phyloP scores from a whole-genome alignment of 2,113 vertebrate species.

The Brachypodius melanocephalos region DNA sequence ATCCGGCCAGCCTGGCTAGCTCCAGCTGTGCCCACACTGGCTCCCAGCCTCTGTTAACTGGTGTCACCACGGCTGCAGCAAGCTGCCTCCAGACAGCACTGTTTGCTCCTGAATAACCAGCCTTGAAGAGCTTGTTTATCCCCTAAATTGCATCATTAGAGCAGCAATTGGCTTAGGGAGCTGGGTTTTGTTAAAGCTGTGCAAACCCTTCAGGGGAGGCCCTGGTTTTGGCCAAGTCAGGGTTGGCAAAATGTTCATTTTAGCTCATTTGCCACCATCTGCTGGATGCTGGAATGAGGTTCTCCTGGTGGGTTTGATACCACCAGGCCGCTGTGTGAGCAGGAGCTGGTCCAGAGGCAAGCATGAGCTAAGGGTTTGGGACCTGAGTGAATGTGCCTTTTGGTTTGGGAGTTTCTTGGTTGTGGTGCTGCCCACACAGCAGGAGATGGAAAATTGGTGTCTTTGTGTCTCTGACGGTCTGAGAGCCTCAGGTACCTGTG shows the following conservation, averaged over 20 bases:
- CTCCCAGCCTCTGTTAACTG: background rate
- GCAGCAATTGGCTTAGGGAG: slow-evolving; percentile 28
- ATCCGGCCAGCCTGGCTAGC: background rate
- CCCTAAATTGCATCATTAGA: slow-evolving; percentile 42
- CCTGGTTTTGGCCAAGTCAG: slow-evolving; percentile 16
- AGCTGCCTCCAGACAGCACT: slow-evolving; percentile 14
- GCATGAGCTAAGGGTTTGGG: background rate
- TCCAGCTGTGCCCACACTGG: slow-evolving; percentile 1
- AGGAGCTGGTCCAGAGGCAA: background rate
- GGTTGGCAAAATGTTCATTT: background rate
- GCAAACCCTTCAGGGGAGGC: slow-evolving; percentile 6
- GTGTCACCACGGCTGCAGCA: background rate
- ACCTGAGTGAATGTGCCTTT: background rate
- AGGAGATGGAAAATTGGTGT: background rate
- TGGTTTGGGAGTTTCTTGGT: background rate
- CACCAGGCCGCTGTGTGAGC: background rate
- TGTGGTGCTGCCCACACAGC: background rate
- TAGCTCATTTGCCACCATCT: background rate
- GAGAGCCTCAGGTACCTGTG: background rate
- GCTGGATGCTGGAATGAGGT: background rate
- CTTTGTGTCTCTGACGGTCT: background rate
- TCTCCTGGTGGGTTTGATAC: background rate
- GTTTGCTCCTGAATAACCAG: slow-evolving; percentile 26
- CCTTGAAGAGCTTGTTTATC: slow-evolving; percentile 44
- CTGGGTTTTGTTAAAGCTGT: slow-evolving; percentile 26